Base-by-base conservation (phyloP, 2,888 invertebrate genomes). In the Epinotia demarniana region DNA sequence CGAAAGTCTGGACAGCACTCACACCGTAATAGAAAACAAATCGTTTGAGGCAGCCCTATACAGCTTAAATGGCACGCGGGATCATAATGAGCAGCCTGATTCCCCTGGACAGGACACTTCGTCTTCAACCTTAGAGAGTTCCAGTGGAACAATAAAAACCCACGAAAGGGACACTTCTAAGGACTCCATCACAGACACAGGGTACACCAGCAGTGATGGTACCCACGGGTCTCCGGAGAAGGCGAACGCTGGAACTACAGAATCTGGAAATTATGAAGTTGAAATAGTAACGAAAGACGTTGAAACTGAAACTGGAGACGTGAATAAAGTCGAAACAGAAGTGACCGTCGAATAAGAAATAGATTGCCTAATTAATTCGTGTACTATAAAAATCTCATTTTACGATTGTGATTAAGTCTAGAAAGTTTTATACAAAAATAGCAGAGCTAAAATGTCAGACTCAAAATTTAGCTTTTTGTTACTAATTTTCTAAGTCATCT, bases 21-120 rank as follows among this genome's bases (percentile, higher is more conserved):
- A 91, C 74, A 93, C 92, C 1, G 92, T 93, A 3, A 88, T 91
- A 76, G 93, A 93, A 77, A 93, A 92, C 79, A 87, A 86, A 76
- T 89, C 87, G 2, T 89, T 87, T 74, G 86, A 89, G 68, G 79
- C 77, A 12, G 81, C 85, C 61, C 77, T 78, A n/a, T 85, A 89
- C 3, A 79, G 76, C 75, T 78, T 85, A 60, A 80, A 70, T 57
- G 83, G 83, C 19, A 18, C 69, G 23, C 80, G 79, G 12, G 83
- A 84, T 19, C 77, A 67, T 18, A 79, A 80, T 53, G 78, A 81
- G 19, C 78, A 77, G 49, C 60, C 72, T n/a, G 74, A 71, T 39
- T 82, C 81, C 11, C 80, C 85, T n/a, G 84, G 82, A 57, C 84
- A 85, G 77, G 81, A 85, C 19, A 43, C 49, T 11, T 85, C 86